Percentiles rank a stretch among this genome's conserved stretches.
Evolutionary conservation across 2,113 vertebrate species (phyloP).

Genomic region (Lasiurus cinereus): DNA sequence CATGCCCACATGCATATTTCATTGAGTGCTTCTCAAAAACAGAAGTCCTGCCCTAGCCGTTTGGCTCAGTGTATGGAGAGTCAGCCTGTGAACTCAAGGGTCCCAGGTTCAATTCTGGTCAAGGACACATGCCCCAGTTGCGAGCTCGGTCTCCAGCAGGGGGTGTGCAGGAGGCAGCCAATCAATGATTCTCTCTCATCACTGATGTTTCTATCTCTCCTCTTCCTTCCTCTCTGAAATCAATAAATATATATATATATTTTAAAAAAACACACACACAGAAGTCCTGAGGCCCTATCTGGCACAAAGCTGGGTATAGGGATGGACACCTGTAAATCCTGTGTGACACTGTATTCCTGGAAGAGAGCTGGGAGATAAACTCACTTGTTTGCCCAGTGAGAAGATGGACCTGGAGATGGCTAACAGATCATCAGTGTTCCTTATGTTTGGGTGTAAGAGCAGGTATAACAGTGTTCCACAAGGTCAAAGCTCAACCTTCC

Average conservation of each 20-base stretch:
- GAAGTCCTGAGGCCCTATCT: neutral
- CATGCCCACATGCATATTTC: accelerated
- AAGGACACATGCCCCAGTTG: too few species aligned
- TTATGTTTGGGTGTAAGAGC: neutral
- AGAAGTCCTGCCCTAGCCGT: neutral
- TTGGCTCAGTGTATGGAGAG: too few species aligned
- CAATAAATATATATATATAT: too few species aligned
- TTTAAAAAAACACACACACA: too few species aligned
- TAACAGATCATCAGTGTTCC: neutral
- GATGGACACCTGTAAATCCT: neutral
- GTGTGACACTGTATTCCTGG: neutral
- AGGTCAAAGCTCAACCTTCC: neutral
- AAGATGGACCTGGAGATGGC: neutral
- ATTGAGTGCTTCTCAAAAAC: neutral
- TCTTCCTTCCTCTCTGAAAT: too few species aligned
- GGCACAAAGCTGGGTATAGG: neutral
- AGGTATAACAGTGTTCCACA: neutral
- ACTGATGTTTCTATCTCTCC: too few species aligned
- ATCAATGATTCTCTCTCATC: too few species aligned
- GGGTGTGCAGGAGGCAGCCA: too few species aligned
- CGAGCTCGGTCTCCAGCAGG: too few species aligned
- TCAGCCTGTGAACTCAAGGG: too few species aligned
- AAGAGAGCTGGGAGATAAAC: neutral
- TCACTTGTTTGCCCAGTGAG: neutral
- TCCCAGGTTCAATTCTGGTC: too few species aligned